Conservation (phyloP, 2,888 invertebrate genomes). For the Pyrgus malvae region DNA sequence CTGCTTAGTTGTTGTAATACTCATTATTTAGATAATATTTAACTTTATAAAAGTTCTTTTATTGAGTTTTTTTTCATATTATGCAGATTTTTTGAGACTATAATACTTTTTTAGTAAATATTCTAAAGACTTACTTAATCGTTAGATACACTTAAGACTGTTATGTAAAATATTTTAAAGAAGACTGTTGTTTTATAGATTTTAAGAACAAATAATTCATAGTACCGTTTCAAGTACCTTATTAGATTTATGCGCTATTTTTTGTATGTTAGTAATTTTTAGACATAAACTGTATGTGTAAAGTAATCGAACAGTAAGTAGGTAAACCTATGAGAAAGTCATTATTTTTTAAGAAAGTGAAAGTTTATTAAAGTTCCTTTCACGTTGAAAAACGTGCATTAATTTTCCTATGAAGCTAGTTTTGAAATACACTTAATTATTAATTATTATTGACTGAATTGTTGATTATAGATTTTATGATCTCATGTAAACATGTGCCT, state of each 20-base stretch:
- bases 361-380: not conserved
- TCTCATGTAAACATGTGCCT: slow-evolving; percentile 2
- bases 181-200: not conserved
- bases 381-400: too few species aligned
- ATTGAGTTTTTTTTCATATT: not conserved
- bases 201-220: slow-evolving; percentile 1
- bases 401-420: not conserved
- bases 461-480: not conserved
- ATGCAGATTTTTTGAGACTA: not conserved
- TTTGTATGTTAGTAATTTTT: not conserved
- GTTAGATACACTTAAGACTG: not conserved
- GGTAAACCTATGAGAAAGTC: not conserved
- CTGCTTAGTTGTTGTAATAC: not conserved
- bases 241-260: not conserved
- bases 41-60: not conserved
- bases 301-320: not conserved
- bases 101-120: not conserved
- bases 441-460: not conserved
- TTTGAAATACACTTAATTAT: not conserved
- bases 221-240: not conserved
- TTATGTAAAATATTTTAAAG: not conserved
- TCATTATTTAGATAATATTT: not conserved
- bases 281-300: not conserved
- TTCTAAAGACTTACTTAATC: not conserved
- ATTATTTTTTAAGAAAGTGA: not conserved